A percentile compares a stretch with the other conserved stretches of the same genome.
These are phyloP conservation scores for Siniperca undulata DNA, from an alignment of 2,797 vertebrate species.

Conservation along the genomic window DNA sequence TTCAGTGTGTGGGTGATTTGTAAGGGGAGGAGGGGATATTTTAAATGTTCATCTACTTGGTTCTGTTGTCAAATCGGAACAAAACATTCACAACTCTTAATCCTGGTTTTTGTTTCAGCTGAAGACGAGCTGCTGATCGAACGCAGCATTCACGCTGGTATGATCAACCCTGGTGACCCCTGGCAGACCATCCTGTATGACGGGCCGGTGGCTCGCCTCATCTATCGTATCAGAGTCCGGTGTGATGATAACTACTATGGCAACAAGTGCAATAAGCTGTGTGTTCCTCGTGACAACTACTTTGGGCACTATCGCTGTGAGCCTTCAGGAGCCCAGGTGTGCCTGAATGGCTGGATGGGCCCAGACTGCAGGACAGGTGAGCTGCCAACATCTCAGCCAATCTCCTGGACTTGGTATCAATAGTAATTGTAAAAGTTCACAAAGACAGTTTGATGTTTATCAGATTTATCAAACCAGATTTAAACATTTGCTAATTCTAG, in stretches of 20 bases:
- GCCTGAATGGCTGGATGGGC: conserved; percentile 98
- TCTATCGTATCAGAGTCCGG: conserved; percentile 91
- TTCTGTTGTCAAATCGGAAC: background rate
- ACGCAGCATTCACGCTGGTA: conserved; percentile 89
- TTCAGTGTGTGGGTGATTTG: background rate
- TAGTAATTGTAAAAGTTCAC: background rate
- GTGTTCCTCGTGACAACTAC: conserved; percentile 93
- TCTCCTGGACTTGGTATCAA: background rate
- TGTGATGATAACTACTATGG: conserved; percentile 96
- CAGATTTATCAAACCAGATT: no score
- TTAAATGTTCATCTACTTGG: background rate
- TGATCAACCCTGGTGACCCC: conserved; percentile 93
- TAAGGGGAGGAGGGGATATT: background rate
- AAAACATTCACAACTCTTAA: background rate
- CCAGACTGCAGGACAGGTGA: conserved; percentile 92
- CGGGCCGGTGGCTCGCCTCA: conserved; percentile 90
- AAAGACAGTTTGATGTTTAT: no score
- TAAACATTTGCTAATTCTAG: background rate
- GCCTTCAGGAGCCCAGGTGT: conserved; percentile 91
- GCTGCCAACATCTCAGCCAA: background rate
- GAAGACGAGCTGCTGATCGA: conserved; percentile 91
- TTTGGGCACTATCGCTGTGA: conserved; percentile 96
- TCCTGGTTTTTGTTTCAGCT: conserved; percentile 37
- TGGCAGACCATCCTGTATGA: conserved; percentile 91
- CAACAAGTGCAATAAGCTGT: conserved; percentile 95